Percentiles rank a stretch among this genome's conserved stretches.
These are phyloP conservation scores for Metridium senile DNA, from an alignment of 92 coral and sea anemone genomes.

Conservation along the genomic window DNA sequence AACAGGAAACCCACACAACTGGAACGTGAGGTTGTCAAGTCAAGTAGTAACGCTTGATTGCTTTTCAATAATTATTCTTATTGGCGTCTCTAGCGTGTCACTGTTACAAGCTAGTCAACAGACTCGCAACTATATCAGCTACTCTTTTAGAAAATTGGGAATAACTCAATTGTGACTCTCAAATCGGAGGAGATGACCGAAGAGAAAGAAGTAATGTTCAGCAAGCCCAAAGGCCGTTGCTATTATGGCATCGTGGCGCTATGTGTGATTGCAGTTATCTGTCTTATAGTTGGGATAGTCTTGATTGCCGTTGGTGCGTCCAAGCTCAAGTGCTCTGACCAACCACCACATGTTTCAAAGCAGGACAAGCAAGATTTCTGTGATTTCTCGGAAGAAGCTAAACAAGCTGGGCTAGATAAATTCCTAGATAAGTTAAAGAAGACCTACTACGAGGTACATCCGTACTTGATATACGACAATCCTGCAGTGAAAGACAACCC, in stretches of 20 bases:
- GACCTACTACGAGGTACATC: constrained; percentile 70
- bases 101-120: too few species aligned
- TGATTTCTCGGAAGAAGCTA: constrained; percentile 63
- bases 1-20: too few species aligned
- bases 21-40: too few species aligned
- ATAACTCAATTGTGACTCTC: not conserved
- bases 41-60: too few species aligned
- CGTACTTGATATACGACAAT: constrained; percentile 37
- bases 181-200: not conserved
- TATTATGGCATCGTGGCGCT: not conserved
- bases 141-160: not conserved
- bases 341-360: not conserved
- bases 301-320: constrained; percentile 29
- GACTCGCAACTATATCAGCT: too few species aligned
- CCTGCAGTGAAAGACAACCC: constrained; percentile 40
- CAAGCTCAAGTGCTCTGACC: not conserved
- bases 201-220: not conserved
- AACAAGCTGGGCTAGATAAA: constrained; percentile 55
- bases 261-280: constrained; percentile 27
- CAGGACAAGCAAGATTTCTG: not conserved
- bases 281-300: constrained; percentile 41
- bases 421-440: constrained; percentile 67
- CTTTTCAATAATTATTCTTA: too few species aligned
- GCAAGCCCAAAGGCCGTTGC: not conserved
- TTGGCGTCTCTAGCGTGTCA: not conserved